Evolutionary conservation across 2,888 invertebrate species (phyloP).

Genomic region (Pelosia muscerda): DNA sequence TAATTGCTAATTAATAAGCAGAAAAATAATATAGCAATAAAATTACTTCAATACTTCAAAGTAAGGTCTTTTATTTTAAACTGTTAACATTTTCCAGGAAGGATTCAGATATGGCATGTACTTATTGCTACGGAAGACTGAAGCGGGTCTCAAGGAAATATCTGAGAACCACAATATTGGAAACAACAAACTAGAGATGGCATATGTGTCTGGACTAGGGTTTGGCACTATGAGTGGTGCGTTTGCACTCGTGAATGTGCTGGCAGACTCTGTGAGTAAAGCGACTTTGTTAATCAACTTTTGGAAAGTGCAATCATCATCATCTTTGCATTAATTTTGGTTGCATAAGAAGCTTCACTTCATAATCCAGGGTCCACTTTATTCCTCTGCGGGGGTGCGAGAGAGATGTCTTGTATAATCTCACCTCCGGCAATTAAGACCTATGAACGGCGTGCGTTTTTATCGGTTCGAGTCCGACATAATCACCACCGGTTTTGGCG

Average conservation of each 20-base stretch:
- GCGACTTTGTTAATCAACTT: not conserved
- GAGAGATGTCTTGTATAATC: too few species aligned
- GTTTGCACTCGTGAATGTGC: constrained; percentile 97
- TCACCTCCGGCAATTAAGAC: too few species aligned
- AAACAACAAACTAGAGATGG: constrained; percentile 96
- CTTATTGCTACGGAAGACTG: constrained; percentile 92
- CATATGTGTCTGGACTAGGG: constrained; percentile 98
- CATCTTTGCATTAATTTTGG: too few species aligned
- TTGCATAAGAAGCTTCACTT: too few species aligned
- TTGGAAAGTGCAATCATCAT: not conserved
- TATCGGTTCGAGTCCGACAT: too few species aligned
- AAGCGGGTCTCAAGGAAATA: constrained; percentile 96
- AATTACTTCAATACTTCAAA: too few species aligned
- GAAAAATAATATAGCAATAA: too few species aligned
- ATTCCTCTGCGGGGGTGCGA: too few species aligned
- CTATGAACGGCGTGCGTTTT: too few species aligned
- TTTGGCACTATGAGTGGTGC: constrained; percentile 98
- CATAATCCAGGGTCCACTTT: too few species aligned
- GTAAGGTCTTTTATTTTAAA: not conserved
- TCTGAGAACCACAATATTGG: constrained; percentile 92
- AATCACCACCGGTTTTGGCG: too few species aligned
- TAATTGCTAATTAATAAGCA: too few species aligned
- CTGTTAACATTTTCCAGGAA: constrained; percentile 89
- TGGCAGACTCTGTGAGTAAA: constrained; percentile 93
- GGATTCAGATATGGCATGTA: constrained; percentile 94